Conservation (phyloP, 2,888 invertebrate genomes). For the Fissipunctia ypsillon region DNA sequence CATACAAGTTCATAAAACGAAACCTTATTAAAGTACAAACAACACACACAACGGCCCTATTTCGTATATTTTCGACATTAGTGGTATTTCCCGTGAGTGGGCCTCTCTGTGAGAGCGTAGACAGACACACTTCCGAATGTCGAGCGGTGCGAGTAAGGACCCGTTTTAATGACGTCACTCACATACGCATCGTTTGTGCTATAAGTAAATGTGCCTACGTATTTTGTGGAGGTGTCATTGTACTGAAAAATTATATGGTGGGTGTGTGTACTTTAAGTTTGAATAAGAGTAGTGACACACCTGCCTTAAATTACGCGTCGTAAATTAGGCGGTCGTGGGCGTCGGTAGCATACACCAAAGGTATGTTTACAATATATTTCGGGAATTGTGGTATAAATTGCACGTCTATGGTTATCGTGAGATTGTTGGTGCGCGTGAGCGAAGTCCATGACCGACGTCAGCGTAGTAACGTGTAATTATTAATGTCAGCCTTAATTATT, state of each 20-base stretch:
- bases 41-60: conserved; percentile 2
- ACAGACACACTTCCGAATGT: conserved; percentile 64
- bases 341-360: neutral
- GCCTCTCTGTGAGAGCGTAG: conserved; percentile 53
- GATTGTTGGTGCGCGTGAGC: neutral
- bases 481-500: neutral
- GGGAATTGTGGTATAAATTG: neutral
- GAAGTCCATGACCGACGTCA: too few relatives aligned
- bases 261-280: neutral
- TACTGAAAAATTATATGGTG: conserved; percentile 25
- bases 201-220: conserved; percentile 47
- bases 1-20: neutral
- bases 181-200: conserved; percentile 48
- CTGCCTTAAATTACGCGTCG: neutral
- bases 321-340: neutral
- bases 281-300: neutral
- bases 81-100: conserved; percentile 58
- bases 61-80: conserved; percentile 56
- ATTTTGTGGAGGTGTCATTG: conserved; percentile 28
- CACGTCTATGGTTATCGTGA: neutral
- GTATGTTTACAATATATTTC: neutral
- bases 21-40: conserved; percentile 10
- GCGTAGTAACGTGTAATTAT: neutral
- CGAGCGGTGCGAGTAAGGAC: conserved; percentile 53
- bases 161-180: conserved; percentile 63